Evolutionary conservation across 2,888 invertebrate genomes (phyloP).

Genomic region (Drosophila pseudotakahashii): DNA sequence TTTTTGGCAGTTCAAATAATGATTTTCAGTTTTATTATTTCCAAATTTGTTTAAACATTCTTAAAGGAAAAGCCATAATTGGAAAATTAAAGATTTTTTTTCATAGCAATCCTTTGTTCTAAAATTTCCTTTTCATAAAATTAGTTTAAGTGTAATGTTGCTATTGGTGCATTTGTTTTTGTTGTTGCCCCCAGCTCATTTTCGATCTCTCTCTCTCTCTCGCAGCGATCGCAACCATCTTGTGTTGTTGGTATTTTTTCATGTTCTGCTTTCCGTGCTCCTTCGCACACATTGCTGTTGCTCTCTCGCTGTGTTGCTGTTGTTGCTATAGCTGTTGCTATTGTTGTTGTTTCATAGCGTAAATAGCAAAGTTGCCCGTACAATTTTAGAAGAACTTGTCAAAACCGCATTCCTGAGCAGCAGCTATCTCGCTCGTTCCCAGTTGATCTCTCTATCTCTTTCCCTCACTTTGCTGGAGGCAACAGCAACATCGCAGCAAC

Average conservation of each 20-base stretch:
- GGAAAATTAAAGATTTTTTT: too few species aligned
- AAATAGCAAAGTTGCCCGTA: slow-evolving; percentile 82
- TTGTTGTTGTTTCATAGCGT: slow-evolving; percentile 78
- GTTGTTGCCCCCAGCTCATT: slow-evolving; percentile 62
- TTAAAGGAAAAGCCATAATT: too few species aligned
- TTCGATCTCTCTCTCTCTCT: slow-evolving; percentile 8
- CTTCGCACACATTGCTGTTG: slow-evolving; percentile 71
- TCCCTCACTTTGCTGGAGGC: slow-evolving; percentile 71
- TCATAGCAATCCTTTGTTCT: too few species aligned
- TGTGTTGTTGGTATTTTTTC: slow-evolving; percentile 53
- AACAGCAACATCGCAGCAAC: slow-evolving; percentile 38
- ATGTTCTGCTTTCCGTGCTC: slow-evolving; percentile 79
- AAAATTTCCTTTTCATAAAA: too few species aligned
- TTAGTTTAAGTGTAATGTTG: slow-evolving; percentile 19
- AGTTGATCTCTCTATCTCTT: background rate
- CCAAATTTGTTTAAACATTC: too few species aligned
- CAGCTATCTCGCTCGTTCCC: slow-evolving; percentile 60
- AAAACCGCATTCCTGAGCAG: slow-evolving; percentile 82
- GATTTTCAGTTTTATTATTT: too few species aligned
- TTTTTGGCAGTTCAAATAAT: too few species aligned
- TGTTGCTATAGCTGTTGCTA: slow-evolving; percentile 36
- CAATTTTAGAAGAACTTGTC: slow-evolving; percentile 84
- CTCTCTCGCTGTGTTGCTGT: slow-evolving; percentile 35
- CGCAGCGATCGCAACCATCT: slow-evolving; percentile 52
- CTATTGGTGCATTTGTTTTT: slow-evolving; percentile 22